These are phyloP conservation scores for Ectemnius lituratus DNA, from an alignment of 2,888 invertebrate genomes.

Conservation along the genomic window DNA sequence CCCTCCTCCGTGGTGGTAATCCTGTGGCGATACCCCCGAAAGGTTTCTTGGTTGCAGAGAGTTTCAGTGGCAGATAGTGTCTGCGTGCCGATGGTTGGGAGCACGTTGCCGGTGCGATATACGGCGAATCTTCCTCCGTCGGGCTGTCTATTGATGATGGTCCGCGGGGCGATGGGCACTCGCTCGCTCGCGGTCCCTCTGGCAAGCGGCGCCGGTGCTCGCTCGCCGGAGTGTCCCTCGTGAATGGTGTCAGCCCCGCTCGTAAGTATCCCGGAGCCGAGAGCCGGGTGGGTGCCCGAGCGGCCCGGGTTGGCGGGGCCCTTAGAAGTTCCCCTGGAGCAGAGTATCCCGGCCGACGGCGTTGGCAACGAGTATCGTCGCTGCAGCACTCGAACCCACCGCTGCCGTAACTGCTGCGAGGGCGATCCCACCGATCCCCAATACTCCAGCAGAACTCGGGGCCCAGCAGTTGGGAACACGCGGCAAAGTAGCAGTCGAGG, in stretches of 20 bases:
- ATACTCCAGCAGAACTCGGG: too few relatives aligned
- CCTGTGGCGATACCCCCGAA: neutral
- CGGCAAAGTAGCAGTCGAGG: slow-evolving; percentile 27
- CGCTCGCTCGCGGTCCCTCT: too few relatives aligned
- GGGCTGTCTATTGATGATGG: neutral
- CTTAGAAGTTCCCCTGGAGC: slow-evolving; percentile 71
- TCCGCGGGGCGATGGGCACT: too few relatives aligned
- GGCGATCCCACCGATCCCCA: slow-evolving; percentile 1
- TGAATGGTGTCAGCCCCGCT: slow-evolving; percentile 69
- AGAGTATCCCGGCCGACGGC: slow-evolving; percentile 46
- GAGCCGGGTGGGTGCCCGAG: slow-evolving; percentile 64
- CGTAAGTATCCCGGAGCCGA: slow-evolving; percentile 67
- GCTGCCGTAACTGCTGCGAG: slow-evolving; percentile 31
- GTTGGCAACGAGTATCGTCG: slow-evolving; percentile 34
- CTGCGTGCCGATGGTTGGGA: neutral
- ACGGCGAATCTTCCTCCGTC: neutral
- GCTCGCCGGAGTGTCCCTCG: slow-evolving; percentile 60
- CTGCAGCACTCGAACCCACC: slow-evolving; percentile 24
- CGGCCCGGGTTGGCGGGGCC: slow-evolving; percentile 68
- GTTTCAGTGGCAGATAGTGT: neutral
- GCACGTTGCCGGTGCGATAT: neutral
- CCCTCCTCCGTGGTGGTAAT: too few relatives aligned
- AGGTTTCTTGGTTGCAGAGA: slow-evolving; percentile 1
- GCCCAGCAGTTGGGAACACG: slow-evolving; percentile 6
- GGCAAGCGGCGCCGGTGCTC: slow-evolving; percentile 47